Base-by-base conservation (phyloP, 2,888 invertebrate species). In the Volucella bombylans region DNA sequence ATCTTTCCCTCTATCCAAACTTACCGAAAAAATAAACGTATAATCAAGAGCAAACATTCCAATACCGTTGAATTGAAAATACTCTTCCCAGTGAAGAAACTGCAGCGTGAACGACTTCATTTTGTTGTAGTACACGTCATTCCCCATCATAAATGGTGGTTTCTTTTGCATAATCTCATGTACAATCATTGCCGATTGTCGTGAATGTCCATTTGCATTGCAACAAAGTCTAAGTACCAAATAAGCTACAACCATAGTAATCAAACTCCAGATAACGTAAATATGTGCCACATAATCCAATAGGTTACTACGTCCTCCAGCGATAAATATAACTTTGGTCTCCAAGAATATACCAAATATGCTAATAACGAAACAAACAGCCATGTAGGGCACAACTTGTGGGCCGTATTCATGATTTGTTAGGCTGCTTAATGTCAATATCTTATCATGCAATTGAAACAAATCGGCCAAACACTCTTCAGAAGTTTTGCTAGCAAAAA, bases 101-200 rank as follows among this genome's bases (percentile, higher is more conserved):
- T 92, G 92, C 85, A 92, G 79, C 0, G 92, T 91, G 76, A 92
- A 92, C 4, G 91, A 90, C 77, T 92, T 92, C 92, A 92, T 92
- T 88, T 91, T 91, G 86, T 91, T 92, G 81, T 92, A 92, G 64
- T 89, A 92, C 3, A 90, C 86, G 89, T 92, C 91, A 65, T 91
- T 91, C 86, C 90, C 91, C 50, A 91, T 83, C 91, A 92, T 91
- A 74, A 92, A 92, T 3, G 90, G 89, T 0, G 92, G 92, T 57
- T 92, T 92, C 87, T 92, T 92, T 47, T 92, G 92, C 89, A 92
- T 90, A 23, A 92, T 92, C 88, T 92, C 91, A 69, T 92, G 92
- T 0, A 92, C 90, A 64, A 92, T 90, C 89, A 91, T 90, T 11
- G 92, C 91, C 15, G 92, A 90, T 86, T 91, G 89, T 77, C 91